Conservation (phyloP, 2,888 invertebrate species). For the Prenolepis imparis region DNA sequence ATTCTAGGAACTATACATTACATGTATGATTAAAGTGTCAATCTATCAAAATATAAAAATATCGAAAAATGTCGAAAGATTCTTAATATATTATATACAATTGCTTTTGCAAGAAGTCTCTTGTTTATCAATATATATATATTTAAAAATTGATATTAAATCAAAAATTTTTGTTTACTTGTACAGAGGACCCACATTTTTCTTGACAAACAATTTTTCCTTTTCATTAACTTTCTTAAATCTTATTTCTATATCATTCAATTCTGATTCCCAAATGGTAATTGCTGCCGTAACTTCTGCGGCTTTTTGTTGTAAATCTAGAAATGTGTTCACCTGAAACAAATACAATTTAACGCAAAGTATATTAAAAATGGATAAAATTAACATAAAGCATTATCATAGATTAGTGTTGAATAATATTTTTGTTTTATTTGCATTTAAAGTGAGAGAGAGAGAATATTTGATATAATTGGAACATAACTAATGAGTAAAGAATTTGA, state of each 20-base stretch:
- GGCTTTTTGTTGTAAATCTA: conserved; percentile 88
- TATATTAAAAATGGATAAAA: background rate
- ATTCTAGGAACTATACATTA: background rate
- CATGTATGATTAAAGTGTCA: background rate
- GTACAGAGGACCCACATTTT: conserved; percentile 46
- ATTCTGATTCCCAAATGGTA: conserved; percentile 69
- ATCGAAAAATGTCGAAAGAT: background rate
- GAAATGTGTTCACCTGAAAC: conserved; percentile 87
- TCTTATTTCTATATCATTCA: conserved; percentile 51
- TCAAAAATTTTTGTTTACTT: conserved; percentile 58
- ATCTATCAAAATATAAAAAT: background rate
- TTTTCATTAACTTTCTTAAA: conserved; percentile 35
- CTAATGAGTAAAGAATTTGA: too few species aligned
- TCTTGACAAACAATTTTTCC: conserved; percentile 24
- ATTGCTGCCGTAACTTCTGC: conserved; percentile 86
- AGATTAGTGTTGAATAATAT: background rate
- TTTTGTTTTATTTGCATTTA: background rate
- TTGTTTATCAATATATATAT: background rate
- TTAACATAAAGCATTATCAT: background rate
- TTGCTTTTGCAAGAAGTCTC: background rate
- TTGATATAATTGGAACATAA: too few species aligned
- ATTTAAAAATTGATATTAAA: background rate
- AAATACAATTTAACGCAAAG: background rate
- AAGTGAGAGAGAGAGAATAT: too few species aligned
- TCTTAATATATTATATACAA: background rate